Evolutionary conservation across 2,797 vertebrate species (phyloP).

Genomic region (Iguana delicatissima): DNA sequence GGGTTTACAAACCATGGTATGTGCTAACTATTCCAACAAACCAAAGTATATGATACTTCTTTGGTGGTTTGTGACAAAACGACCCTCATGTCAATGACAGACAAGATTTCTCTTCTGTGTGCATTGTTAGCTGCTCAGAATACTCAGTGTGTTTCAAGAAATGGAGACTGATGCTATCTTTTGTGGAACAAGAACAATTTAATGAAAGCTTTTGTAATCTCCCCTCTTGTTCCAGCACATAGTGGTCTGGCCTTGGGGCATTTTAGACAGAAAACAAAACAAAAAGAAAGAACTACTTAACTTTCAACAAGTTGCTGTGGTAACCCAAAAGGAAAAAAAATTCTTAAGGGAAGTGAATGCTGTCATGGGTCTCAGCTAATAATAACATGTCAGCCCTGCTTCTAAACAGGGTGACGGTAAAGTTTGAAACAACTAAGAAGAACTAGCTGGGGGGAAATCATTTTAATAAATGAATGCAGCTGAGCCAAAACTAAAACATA

Average conservation of each 20-base stretch:
- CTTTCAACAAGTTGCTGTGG: slow-evolving; percentile 38
- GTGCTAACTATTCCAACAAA: background rate
- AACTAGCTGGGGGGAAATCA: background rate
- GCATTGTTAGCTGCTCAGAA: background rate
- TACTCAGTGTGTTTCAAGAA: slow-evolving; percentile 36
- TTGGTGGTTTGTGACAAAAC: background rate
- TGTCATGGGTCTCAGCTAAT: background rate
- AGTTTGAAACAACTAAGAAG: background rate
- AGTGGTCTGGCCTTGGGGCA: slow-evolving; percentile 37
- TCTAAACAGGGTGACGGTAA: background rate
- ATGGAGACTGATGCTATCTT: slow-evolving; percentile 21
- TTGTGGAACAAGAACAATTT: slow-evolving; percentile 16
- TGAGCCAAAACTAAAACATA: background rate
- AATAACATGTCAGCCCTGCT: slow-evolving; percentile 15
- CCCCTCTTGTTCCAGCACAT: slow-evolving; percentile 27
- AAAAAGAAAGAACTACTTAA: slow-evolving; percentile 49
- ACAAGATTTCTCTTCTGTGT: background rate
- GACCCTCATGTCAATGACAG: accelerated
- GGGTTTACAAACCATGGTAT: background rate
- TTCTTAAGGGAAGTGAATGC: slow-evolving; percentile 64
- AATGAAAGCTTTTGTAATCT: slow-evolving; percentile 7
- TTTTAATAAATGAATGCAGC: background rate
- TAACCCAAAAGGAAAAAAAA: slow-evolving; percentile 18
- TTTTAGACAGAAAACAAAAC: slow-evolving; percentile 44
- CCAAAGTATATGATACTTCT: background rate